Evolutionary conservation across 2,888 invertebrate species (phyloP), one percentile per base, ranked within the genome.

Genomic region (Fragum sueziense): DNA sequence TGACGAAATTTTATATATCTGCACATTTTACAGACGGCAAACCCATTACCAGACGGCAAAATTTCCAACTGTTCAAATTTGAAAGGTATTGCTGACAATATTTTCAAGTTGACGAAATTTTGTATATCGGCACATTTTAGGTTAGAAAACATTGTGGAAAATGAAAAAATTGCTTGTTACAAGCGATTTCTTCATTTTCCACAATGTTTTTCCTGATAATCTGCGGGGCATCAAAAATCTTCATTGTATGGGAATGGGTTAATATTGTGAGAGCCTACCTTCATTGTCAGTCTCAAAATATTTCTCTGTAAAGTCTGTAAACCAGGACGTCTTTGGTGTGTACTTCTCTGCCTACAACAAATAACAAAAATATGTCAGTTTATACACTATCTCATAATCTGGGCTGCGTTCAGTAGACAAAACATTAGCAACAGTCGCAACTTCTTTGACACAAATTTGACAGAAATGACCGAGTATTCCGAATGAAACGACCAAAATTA

Each of bases 221-320:
- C 14, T n/a, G n/a, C n/a, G 37, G 6, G 37, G 7, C 37, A 37
- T 37, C 6, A 37, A 37, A 6, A 37, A 37, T 6, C 62, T n/a
- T 2, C 33, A 29, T 61, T 61, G 61, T 61, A 4, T 29, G 31
- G 27, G 20, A 61, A 61, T 4, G 31, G 31, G 34, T 62, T 62
- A 37, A 34, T n/a, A 20, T 22, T 14, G 20, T 52, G 20, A 11
- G 4, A 25, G 37, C 41, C 22, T 83, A 91, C 91, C 88, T 88
- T 91, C 90, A 79, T 87, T 80, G 65, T 91, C 91, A 51, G 91
- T 91, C 47, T 85, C 86, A 59, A 91, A 86, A 52, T 88, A 67
- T 65, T 88, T 85, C 29, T 87, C 88, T 7, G 86, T 70, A 29
- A 83, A 88, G 37, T 74, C 57, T 31, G 82, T 82, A 51, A 87